These are phyloP conservation scores for Carollia perspicillata DNA, from an alignment of 2,113 vertebrate species.

Conservation along the genomic window DNA sequence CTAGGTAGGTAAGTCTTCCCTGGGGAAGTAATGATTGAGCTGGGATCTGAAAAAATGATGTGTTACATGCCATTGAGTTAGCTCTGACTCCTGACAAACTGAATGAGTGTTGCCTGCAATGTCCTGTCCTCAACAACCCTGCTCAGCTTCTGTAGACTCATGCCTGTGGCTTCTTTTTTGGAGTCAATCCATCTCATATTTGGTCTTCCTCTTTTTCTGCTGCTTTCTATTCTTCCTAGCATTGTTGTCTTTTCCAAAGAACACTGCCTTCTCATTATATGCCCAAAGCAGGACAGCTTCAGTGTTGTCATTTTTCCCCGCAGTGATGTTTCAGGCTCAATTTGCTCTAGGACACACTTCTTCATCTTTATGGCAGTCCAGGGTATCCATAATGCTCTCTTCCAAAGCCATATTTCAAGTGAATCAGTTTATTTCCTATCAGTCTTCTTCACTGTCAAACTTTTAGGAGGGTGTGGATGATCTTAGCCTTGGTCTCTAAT, in stretches of 20 bases:
- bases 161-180: background rate
- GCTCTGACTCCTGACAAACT: background rate
- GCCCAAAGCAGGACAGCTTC: background rate
- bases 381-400: background rate
- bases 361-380: background rate
- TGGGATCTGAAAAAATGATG: constrained; percentile 5
- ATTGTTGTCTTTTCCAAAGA: background rate
- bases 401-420: background rate
- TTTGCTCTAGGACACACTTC: background rate
- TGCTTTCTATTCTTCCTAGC: background rate
- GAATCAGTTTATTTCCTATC: background rate
- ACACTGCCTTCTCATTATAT: background rate
- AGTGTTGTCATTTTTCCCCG: background rate
- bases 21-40: background rate
- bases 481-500: background rate
- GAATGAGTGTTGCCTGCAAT: background rate
- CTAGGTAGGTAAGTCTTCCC: background rate
- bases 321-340: background rate
- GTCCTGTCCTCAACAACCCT: no score
- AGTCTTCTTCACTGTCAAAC: background rate
- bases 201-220: background rate
- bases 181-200: background rate
- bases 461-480: background rate
- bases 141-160: background rate
- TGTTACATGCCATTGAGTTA: background rate